Percentiles rank a stretch among this genome's conserved stretches.
These are phyloP conservation scores for Alcedo atthis DNA, from an alignment of 2,797 vertebrate species.

Conservation along the genomic window DNA sequence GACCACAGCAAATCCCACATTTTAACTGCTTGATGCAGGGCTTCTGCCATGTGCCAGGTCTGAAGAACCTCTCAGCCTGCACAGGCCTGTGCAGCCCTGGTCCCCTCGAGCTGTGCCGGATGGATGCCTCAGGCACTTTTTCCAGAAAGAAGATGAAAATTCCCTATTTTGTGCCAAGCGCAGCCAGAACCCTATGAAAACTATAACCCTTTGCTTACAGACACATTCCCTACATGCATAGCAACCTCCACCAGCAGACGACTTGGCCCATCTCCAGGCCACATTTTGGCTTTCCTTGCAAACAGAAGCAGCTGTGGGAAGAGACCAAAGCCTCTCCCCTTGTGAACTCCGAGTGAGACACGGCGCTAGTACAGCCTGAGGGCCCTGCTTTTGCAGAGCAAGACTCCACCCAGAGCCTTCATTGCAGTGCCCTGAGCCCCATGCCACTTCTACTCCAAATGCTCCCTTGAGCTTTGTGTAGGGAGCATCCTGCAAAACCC, in stretches of 20 bases:
- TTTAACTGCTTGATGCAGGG: rapidly evolving
- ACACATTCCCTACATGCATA: rapidly evolving
- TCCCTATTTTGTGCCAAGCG: neutral
- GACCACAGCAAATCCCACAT: neutral
- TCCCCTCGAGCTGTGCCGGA: neutral
- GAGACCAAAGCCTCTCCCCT: neutral
- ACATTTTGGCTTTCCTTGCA: neutral
- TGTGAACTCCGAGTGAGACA: rapidly evolving
- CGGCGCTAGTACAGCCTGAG: neutral
- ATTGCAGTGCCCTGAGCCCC: rapidly evolving
- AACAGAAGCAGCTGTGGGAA: neutral
- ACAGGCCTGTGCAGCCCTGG: neutral
- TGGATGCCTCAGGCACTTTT: neutral
- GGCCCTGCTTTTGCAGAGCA: neutral
- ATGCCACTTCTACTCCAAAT: rapidly evolving
- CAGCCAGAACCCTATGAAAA: neutral
- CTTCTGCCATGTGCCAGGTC: neutral
- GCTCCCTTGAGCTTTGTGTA: rapidly evolving
- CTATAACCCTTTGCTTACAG: neutral
- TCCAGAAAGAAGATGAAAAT: neutral
- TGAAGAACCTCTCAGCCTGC: neutral
- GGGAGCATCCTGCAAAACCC: rapidly evolving
- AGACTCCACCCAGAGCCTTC: neutral
- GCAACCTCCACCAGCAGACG: neutral
- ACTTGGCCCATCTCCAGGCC: neutral